Conservation (phyloP, 2,888 invertebrate genomes). For the Eristalis arbustorum region DNA sequence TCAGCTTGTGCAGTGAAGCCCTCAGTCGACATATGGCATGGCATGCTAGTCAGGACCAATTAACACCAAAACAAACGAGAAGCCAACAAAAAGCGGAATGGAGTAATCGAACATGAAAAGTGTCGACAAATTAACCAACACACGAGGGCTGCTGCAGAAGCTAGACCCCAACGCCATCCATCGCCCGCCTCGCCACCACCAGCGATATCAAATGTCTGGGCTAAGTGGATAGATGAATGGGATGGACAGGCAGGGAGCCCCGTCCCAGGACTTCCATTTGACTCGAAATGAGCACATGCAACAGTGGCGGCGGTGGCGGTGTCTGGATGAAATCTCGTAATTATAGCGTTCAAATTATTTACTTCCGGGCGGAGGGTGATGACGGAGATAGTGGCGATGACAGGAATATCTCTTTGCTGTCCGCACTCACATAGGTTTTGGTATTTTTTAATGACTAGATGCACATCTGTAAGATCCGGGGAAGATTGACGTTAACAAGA, state of each 20-base stretch:
- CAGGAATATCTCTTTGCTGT: conserved; percentile 34
- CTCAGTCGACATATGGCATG: conserved; percentile 63
- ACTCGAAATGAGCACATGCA: conserved; percentile 36
- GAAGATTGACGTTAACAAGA: neutral
- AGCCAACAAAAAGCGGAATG: conserved; percentile 62
- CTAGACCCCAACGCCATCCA: conserved; percentile 12
- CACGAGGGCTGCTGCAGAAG: conserved; percentile 21
- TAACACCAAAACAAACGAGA: conserved; percentile 67
- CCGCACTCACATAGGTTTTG: conserved; percentile 22
- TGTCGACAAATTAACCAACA: conserved; percentile 63
- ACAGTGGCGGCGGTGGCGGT: neutral
- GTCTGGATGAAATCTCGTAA: conserved; percentile 35
- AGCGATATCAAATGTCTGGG: conserved; percentile 55
- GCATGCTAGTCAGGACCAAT: conserved; percentile 64
- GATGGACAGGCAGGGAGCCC: conserved; percentile 19
- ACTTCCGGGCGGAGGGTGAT: conserved; percentile 43
- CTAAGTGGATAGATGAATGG: conserved; percentile 16
- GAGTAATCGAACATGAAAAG: conserved; percentile 64
- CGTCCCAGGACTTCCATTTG: conserved; percentile 1
- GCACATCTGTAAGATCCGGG: neutral
- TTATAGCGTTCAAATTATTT: conserved; percentile 52
- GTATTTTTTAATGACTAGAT: neutral
- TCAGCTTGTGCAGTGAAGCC: conserved; percentile 60
- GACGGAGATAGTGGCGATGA: conserved; percentile 48
- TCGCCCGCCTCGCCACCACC: neutral